Base-by-base conservation (phyloP, 2,888 invertebrate genomes). In the Drosophila seclusa region DNA sequence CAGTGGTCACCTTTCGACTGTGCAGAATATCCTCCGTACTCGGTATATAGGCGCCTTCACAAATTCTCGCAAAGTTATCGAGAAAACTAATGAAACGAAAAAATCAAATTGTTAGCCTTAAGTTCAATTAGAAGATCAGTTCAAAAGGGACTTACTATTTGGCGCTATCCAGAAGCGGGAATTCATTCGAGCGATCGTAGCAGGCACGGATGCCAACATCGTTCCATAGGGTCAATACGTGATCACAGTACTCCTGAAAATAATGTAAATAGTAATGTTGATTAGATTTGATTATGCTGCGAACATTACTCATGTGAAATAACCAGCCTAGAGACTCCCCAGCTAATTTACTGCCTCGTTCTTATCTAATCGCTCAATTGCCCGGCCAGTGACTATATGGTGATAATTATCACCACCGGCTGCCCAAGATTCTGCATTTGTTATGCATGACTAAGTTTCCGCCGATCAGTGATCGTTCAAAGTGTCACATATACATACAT, bases 121-220 rank as follows among this genome's bases (percentile, higher is more conserved):
- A 27, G 7, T 31, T 58, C 10, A 6, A 8, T 13, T 13, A 11
- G 4, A 27, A 13, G 4, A 10, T 40, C 18, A 13, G 24, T 8
- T 29, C 0, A 45, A 45, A 0, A 16, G 1, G 0, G 0, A 95
- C 96, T 95, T 94, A 97, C 97, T 97, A 96, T 94, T 96, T 96
- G 11, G 97, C 96, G 89, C 96, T 96, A 87, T 97, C 97, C 50
- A 97, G 95, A 3, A 97, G 93, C 88, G 97, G 96, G 89, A 96
- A 97, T 91, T 97, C 96, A 91, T 96, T 96, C 0, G 96, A 96
- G 83, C 96, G 93, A 78, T 94, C 93, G 84, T 95, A 96, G 76
- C 96, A 95, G 83, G 95, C 94, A 87, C 95, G 94, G 3, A 97
- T 95, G 0, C 96, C 96, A 1, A 93, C 92, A 91, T 97, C 97